phyloP scores from a whole-genome alignment of 2,888 invertebrate species.

The Nomada hirtipes region DNA sequence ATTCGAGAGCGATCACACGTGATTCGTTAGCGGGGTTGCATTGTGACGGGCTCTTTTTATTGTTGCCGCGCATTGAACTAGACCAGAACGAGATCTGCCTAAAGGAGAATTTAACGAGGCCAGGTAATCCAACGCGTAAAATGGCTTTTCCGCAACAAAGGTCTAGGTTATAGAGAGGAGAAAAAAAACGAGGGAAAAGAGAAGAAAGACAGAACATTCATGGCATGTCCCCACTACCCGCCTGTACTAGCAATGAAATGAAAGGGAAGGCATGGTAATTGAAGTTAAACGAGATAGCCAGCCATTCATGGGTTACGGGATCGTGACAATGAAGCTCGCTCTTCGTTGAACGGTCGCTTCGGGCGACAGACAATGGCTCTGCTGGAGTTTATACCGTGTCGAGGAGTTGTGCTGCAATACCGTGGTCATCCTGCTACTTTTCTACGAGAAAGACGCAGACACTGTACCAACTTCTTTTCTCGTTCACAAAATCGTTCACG shows the following conservation, averaged over 20 bases:
- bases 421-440: slow-evolving; percentile 57
- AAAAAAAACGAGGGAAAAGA: slow-evolving; percentile 42
- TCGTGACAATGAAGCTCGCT: slow-evolving; percentile 77
- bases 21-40: slow-evolving; percentile 9
- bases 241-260: slow-evolving; percentile 66
- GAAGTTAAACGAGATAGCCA: slow-evolving; percentile 81
- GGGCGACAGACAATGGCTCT: slow-evolving; percentile 77
- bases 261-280: slow-evolving; percentile 78
- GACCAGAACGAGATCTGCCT: slow-evolving; percentile 5
- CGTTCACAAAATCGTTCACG: slow-evolving; percentile 58
- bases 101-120: slow-evolving; percentile 76
- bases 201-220: slow-evolving; percentile 48
- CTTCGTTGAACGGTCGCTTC: slow-evolving; percentile 70
- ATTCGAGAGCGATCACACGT: neutral
- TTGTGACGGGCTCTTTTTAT: neutral
- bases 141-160: slow-evolving; percentile 76
- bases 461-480: slow-evolving; percentile 32
- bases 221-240: slow-evolving; percentile 42
- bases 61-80: neutral
- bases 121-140: slow-evolving; percentile 70
- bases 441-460: slow-evolving; percentile 48
- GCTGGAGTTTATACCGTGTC: slow-evolving; percentile 71
- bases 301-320: slow-evolving; percentile 75
- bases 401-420: slow-evolving; percentile 66
- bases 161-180: slow-evolving; percentile 36